A percentile compares a stretch with the other conserved stretches of the same genome.
phyloP scores from a whole-genome alignment of 1,140 invertebrate species.

The Diorhabda sublineata region DNA sequence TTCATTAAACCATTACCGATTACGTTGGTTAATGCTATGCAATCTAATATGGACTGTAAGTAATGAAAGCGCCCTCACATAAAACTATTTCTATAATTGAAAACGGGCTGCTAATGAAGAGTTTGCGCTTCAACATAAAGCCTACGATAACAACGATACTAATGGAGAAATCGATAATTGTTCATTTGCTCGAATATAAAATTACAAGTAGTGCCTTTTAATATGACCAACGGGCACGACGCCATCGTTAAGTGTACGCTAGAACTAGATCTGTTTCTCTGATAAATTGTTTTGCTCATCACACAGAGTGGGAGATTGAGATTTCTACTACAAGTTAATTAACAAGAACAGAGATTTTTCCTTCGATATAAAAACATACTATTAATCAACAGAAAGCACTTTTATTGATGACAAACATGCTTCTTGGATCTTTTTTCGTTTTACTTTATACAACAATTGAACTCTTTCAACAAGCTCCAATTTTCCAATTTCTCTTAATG shows the following conservation, averaged over 20 bases:
- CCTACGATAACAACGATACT: constrained; percentile 29
- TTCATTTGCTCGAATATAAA: constrained; percentile 32
- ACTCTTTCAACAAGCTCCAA: too few species aligned
- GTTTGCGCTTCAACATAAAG: constrained; percentile 28
- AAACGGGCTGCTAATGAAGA: constrained; percentile 34
- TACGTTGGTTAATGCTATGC: not conserved
- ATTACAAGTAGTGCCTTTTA: constrained; percentile 2
- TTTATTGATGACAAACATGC: too few species aligned
- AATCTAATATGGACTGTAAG: constrained; percentile 8
- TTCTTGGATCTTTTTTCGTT: too few species aligned
- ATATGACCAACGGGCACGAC: not conserved
- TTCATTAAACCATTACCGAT: not conserved
- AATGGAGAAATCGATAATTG: constrained; percentile 46
- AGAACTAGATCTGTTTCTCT: not conserved
- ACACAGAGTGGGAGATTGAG: not conserved
- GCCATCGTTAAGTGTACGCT: not conserved
- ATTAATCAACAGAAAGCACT: too few species aligned
- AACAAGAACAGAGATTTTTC: not conserved
- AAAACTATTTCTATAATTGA: constrained; percentile 28
- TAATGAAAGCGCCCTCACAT: constrained; percentile 17
- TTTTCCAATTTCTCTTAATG: too few species aligned
- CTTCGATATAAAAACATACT: too few species aligned
- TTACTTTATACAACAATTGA: too few species aligned
- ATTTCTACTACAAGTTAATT: constrained; percentile 1
- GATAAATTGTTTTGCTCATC: not conserved